Base-by-base conservation (phyloP, 2,888 invertebrate species). In the Apamea sordens region DNA sequence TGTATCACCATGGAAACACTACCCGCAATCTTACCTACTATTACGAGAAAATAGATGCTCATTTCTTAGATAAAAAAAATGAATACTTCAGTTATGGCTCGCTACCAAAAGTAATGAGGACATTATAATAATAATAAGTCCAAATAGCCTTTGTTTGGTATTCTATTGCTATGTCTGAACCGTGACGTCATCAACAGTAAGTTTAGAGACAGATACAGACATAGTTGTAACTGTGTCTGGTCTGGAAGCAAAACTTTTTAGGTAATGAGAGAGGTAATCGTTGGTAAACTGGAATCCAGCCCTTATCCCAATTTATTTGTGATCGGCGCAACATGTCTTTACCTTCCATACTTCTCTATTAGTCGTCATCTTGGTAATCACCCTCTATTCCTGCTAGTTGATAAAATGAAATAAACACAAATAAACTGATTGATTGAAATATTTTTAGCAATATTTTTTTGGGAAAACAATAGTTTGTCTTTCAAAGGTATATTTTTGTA, bases 71-170 rank as follows among this genome's bases (percentile, higher is more conserved):
- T 77, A 80, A 64, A 64, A 80, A 79, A 76, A 74, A 74, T 73
- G 63, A 67, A 73, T 74, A 61, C 28, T 67, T 63, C 79, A 50
- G 75, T 76, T 79, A 78, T 78, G 76, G 76, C 72, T 72, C 28
- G 56, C 86, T 80, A 76, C 67, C 73, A 50, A 76, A 79, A 69
- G 72, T 79, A 77, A 83, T 70, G 73, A 72, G 50, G 56, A 71
- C 63, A 70, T 83, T 82, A 74, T 77, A 72, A 85, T 82, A 84
- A 82, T 86, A 73, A 24, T 53, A 86, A 72, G 73, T 61, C 77
- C 21, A 47, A 85, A 84, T 64, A 36, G 82, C 65, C 70, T 59
- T 50, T 65, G 32, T 65, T 77, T 44, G 36, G 44, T 81, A 83
- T 85, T 77, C 77, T 71, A 64, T 74, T 67, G 67, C 63, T 64